Evolutionary conservation across 2,888 invertebrate species (phyloP).

Genomic region (Hydrotaea cyrtoneurina): DNA sequence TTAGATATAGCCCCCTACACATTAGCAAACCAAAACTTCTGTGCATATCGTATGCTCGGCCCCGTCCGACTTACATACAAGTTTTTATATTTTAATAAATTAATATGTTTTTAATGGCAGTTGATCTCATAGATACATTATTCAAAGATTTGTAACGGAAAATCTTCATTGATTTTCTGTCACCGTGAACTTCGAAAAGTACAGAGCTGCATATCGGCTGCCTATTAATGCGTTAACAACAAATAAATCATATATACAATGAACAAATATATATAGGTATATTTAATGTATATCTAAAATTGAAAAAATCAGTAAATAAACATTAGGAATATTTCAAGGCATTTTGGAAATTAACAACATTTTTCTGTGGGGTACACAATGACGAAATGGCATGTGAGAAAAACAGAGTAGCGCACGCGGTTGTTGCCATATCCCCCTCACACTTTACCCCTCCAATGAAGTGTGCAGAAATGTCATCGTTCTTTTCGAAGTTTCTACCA

Average conservation of each 20-base stretch:
- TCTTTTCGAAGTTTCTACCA: slow-evolving; percentile 84
- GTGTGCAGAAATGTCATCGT: slow-evolving; percentile 70
- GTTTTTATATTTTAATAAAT: too few species aligned
- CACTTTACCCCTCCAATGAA: slow-evolving; percentile 5
- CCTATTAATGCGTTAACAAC: background rate
- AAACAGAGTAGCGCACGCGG: slow-evolving; percentile 30
- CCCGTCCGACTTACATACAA: too few species aligned
- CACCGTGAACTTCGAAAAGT: background rate
- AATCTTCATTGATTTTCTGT: background rate
- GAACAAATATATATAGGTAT: background rate
- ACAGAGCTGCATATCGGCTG: slow-evolving; percentile 12
- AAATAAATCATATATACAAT: background rate
- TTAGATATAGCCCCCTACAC: too few species aligned
- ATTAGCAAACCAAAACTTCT: too few species aligned
- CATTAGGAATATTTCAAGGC: background rate
- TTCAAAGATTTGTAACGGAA: background rate
- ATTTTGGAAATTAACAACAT: background rate
- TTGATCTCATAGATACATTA: background rate
- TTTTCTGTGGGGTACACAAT: background rate
- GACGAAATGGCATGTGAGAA: background rate
- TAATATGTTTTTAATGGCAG: too few species aligned
- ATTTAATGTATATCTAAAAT: background rate
- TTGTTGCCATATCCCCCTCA: slow-evolving; percentile 52
- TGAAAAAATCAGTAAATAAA: too few species aligned
- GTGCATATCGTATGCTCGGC: too few species aligned